phyloP scores from a whole-genome alignment of 35 echinoderm and acorn worm genomes.

The Acanthaster planci region DNA sequence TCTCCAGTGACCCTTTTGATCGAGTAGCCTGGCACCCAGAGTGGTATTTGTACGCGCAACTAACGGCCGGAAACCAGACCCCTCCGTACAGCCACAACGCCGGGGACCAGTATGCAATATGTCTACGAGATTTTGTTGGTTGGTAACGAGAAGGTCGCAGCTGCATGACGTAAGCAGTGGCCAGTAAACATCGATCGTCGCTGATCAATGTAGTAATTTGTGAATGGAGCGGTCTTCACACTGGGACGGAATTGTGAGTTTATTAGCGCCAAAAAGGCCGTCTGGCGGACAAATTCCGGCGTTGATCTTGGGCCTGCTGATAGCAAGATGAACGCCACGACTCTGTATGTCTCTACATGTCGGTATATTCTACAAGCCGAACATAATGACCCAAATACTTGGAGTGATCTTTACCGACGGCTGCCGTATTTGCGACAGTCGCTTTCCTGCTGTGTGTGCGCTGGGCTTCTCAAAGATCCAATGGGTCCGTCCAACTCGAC shows the following conservation, averaged over 20 bases:
- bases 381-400: slow-evolving; percentile 79
- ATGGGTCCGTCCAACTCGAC: slow-evolving; percentile 89
- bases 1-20: too few species aligned
- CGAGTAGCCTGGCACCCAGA: not conserved
- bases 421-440: slow-evolving; percentile 95
- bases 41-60: not conserved
- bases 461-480: slow-evolving; percentile 73
- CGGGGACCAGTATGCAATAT: slow-evolving; percentile 14
- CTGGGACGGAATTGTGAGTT: not conserved
- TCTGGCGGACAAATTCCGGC: slow-evolving; percentile 14
- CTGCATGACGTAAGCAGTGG: slow-evolving; percentile 55
- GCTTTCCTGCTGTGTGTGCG: slow-evolving; percentile 98
- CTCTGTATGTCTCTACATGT: slow-evolving; percentile 95
- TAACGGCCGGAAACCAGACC: slow-evolving; percentile 8
- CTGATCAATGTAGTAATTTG: not conserved
- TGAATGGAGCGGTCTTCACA: not conserved
- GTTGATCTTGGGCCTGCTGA: not conserved
- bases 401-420: slow-evolving; percentile 92
- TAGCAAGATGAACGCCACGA: slow-evolving; percentile 88
- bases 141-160: slow-evolving; percentile 38
- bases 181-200: slow-evolving; percentile 74
- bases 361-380: slow-evolving; percentile 95
- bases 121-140: not conserved
- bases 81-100: not conserved
- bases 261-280: slow-evolving; percentile 15